Percentiles rank a stretch among this genome's conserved stretches.
Conservation (phyloP, 2,113 vertebrate species). For the Anthoscopus minutus region DNA sequence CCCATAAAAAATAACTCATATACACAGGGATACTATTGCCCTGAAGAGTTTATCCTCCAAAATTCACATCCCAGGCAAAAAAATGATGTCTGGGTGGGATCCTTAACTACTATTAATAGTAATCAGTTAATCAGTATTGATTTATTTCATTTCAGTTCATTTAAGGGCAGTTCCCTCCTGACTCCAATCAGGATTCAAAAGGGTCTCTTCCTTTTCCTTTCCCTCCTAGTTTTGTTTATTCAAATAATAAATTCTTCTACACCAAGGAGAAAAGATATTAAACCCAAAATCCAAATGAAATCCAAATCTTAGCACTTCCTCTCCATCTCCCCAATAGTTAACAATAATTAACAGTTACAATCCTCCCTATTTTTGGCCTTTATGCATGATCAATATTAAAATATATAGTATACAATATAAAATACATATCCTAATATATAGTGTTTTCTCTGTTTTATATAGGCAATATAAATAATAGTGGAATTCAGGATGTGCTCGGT, state of each 20-base stretch:
- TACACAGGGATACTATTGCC: background rate
- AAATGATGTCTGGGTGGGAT: rapidly evolving
- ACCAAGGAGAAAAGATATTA: background rate
- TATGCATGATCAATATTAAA: background rate
- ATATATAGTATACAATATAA: background rate
- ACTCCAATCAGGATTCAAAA: background rate
- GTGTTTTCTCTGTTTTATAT: background rate
- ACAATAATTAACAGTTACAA: background rate
- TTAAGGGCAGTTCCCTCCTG: background rate
- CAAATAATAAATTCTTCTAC: background rate
- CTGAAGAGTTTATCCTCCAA: background rate
- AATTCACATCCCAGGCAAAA: rapidly evolving
- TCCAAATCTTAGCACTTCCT: background rate
- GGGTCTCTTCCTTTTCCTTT: no score
- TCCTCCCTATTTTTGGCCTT: background rate
- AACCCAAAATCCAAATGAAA: background rate
- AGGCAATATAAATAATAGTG: background rate
- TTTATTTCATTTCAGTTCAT: background rate
- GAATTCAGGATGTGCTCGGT: background rate
- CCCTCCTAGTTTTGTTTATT: background rate
- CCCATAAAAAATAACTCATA: rapidly evolving
- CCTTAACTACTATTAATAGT: background rate
- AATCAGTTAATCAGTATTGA: background rate
- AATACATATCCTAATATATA: no score
- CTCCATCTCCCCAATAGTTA: background rate